phyloP scores from a whole-genome alignment of 2,113 vertebrate genomes.

The Pionites leucogaster region DNA sequence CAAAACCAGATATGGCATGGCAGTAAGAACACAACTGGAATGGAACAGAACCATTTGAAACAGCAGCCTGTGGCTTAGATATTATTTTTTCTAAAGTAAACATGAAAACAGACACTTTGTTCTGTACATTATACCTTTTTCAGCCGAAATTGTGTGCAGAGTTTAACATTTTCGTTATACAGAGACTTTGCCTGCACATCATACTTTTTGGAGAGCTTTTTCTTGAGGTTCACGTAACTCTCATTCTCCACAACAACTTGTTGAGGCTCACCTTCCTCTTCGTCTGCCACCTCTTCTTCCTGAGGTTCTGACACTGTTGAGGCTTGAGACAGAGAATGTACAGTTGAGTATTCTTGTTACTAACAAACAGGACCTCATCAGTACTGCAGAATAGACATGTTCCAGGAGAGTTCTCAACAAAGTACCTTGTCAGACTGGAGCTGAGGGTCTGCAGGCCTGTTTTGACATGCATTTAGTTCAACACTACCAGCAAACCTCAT shows the following conservation, averaged over 20 bases:
- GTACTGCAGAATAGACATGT: background rate
- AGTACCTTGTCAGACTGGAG: background rate
- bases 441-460: background rate
- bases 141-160: slow-evolving; percentile 83
- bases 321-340: slow-evolving; percentile 36
- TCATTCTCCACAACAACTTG: slow-evolving; percentile 83
- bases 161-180: slow-evolving; percentile 84
- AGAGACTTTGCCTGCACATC: slow-evolving; percentile 75
- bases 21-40: background rate
- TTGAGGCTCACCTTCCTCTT: slow-evolving; percentile 64
- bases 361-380: background rate
- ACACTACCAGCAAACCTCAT: background rate
- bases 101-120: background rate
- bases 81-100: background rate
- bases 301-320: slow-evolving; percentile 50
- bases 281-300: slow-evolving; percentile 57
- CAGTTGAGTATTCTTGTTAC: background rate
- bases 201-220: slow-evolving; percentile 81
- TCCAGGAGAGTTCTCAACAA: background rate
- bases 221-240: slow-evolving; percentile 90
- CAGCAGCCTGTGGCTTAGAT: background rate
- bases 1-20: background rate
- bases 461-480: background rate
- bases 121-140: slow-evolving; percentile 79
- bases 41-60: background rate